Conservation (phyloP, 2,113 vertebrate species). For the Rhegmatorhina hoffmannsi region DNA sequence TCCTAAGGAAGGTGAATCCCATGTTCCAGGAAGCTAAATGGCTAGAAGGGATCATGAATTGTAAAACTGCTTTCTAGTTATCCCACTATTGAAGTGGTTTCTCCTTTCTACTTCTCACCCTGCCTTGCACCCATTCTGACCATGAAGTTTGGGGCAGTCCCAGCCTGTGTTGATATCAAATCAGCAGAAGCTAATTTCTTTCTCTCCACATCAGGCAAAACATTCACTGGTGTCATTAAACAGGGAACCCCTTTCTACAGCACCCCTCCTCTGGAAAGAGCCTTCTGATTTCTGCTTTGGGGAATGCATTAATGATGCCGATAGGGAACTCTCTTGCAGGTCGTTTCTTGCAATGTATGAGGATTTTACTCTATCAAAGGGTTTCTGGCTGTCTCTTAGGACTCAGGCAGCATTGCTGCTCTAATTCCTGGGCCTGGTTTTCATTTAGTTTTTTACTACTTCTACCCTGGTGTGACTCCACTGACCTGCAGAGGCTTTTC, state of each 20-base stretch:
- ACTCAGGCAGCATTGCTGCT: constrained; percentile 7
- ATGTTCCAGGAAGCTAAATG: background rate
- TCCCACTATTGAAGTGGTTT: no score
- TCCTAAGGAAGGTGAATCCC: background rate
- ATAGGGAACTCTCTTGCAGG: constrained; percentile 15
- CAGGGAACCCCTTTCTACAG: background rate
- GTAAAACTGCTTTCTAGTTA: background rate
- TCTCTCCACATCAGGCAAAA: background rate
- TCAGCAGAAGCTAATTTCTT: background rate
- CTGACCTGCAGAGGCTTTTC: background rate
- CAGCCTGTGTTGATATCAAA: background rate
- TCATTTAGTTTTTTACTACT: background rate
- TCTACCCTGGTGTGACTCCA: background rate
- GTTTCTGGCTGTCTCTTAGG: constrained; percentile 31
- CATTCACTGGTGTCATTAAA: constrained; percentile 21
- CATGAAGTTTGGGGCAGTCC: background rate
- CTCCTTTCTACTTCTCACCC: background rate
- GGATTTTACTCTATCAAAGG: constrained; percentile 50
- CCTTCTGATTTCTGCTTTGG: constrained; percentile 56
- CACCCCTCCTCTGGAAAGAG: constrained; percentile 1
- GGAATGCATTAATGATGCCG: constrained; percentile 59
- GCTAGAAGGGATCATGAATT: background rate
- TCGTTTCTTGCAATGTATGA: background rate
- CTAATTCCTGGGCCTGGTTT: constrained; percentile 18
- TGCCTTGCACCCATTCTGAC: background rate